These are phyloP conservation scores for Mesodorylaimus sp. DNA, from an alignment of 2,888 invertebrate species.

Conservation along the genomic window DNA sequence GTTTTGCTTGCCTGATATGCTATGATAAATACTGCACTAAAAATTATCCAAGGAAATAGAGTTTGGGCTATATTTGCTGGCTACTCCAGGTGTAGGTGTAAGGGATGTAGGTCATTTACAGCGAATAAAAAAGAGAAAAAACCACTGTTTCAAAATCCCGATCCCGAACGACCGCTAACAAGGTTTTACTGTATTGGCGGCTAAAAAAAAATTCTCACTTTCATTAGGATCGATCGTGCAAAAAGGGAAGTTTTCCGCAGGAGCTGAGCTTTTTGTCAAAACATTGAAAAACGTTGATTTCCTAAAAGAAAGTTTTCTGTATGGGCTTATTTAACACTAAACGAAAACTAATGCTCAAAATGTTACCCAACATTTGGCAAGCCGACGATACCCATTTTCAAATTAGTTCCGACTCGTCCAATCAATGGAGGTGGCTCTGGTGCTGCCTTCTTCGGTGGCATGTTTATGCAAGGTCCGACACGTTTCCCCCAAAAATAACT, in stretches of 20 bases:
- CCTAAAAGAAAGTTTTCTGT: constrained; percentile 14
- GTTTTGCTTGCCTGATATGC: too few relatives aligned
- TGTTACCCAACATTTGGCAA: constrained; percentile 78
- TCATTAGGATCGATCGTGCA: constrained; percentile 99
- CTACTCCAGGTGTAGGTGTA: too few relatives aligned
- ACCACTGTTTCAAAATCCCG: too few relatives aligned
- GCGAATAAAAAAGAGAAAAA: too few relatives aligned
- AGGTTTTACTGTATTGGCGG: too few relatives aligned
- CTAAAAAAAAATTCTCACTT: constrained; percentile 42
- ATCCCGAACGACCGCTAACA: too few relatives aligned
- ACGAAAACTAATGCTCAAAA: background rate
- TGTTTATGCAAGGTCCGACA: too few relatives aligned
- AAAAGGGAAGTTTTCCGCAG: constrained; percentile 97
- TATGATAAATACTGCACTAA: too few relatives aligned
- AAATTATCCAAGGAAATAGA: too few relatives aligned
- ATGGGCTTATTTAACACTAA: constrained; percentile 1
- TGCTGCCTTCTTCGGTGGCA: constrained; percentile 47
- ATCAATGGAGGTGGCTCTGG: constrained; percentile 72
- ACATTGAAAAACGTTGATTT: constrained; percentile 99
- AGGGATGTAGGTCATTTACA: too few relatives aligned
- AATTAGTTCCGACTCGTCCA: constrained; percentile 81
- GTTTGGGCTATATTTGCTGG: too few relatives aligned
- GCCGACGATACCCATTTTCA: constrained; percentile 63
- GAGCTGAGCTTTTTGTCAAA: constrained; percentile 83
- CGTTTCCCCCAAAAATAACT: too few relatives aligned